Evolutionary conservation across 2,797 vertebrate genomes (phyloP), one percentile per base, ranked within the genome.

Genomic region (Carapus acus): DNA sequence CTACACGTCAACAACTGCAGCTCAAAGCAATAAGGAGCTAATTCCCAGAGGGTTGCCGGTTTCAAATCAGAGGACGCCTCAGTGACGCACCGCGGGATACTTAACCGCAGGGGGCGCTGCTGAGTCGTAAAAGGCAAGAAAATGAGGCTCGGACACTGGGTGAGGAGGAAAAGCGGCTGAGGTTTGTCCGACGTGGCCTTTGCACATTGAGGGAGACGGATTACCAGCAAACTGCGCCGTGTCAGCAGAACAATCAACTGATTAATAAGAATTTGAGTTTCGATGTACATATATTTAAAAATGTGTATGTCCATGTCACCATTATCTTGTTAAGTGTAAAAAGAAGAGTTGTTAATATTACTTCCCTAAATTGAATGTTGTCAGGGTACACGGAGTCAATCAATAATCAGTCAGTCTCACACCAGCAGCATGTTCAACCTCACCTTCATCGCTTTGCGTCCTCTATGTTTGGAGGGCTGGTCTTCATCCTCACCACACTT

Each of bases 351-450:
- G n/a, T n/a, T n/a, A n/a, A n/a, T n/a, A n/a, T n/a, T n/a, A n/a
- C n/a, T n/a, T n/a, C n/a, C n/a, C n/a, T n/a, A n/a, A n/a, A n/a
- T 48, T 49, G 38, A 44, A 40, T 49, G 44, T 49, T 40, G 8
- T 49, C 59, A 71, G 54, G 54, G 55, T 49, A 50, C 68, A 63
- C 60, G 60, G 39, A 63, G 38, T 61, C 61, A 71, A 51, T 62
- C 39, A 63, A 38, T 61, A 73, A 72, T 70, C 51, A 69, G 59
- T 24, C 58, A 47, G 57, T 60, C 52, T 65, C 62, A 60, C 41
- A 22, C 48, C 52, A 78, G 48, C 65, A 71, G 62, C 65, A 41
- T 63, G 69, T 74, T 54, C n/a, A n/a, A n/a, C n/a, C n/a, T n/a
- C n/a, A n/a, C n/a, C n/a, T n/a, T n/a, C n/a, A n/a, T n/a, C n/a